Evolutionary conservation across 2,113 vertebrate species (phyloP).

Genomic region (Peucedramus taeniatus): DNA sequence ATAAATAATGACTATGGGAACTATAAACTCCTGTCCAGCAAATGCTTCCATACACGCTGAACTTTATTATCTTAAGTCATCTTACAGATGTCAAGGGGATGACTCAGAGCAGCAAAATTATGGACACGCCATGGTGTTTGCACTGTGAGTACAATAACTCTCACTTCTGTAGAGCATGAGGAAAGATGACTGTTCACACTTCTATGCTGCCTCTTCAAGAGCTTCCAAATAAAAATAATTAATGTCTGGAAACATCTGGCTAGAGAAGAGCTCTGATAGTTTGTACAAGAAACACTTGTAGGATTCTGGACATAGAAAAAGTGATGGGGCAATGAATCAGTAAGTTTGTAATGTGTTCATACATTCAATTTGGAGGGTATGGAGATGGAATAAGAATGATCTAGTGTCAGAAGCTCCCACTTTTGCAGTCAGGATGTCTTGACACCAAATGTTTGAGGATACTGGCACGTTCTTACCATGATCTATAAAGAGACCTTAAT

Average conservation of each 20-base stretch:
- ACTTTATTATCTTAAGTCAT: conserved; percentile 3
- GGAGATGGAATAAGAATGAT: neutral
- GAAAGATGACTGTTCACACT: neutral
- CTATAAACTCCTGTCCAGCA: neutral
- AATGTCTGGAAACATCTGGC: neutral
- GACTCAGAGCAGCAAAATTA: conserved; percentile 16
- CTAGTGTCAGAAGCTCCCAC: neutral
- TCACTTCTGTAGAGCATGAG: neutral
- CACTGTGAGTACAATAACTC: neutral
- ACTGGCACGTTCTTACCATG: neutral
- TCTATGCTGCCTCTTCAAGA: neutral
- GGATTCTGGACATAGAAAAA: neutral
- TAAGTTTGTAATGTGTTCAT: neutral
- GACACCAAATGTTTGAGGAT: neutral
- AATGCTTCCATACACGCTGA: neutral
- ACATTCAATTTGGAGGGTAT: neutral
- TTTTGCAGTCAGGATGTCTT: conserved; percentile 5
- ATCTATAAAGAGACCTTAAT: neutral
- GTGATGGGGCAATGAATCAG: neutral
- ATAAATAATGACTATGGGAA: neutral
- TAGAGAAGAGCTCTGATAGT: neutral
- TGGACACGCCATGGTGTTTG: neutral
- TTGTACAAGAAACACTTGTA: conserved; percentile 7
- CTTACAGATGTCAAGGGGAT: neutral
- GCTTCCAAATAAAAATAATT: conserved; percentile 19